A percentile compares a stretch with the other conserved stretches of the same genome.
phyloP scores from a whole-genome alignment of 1,140 invertebrate genomes.

The Frieseomelitta varia region DNA sequence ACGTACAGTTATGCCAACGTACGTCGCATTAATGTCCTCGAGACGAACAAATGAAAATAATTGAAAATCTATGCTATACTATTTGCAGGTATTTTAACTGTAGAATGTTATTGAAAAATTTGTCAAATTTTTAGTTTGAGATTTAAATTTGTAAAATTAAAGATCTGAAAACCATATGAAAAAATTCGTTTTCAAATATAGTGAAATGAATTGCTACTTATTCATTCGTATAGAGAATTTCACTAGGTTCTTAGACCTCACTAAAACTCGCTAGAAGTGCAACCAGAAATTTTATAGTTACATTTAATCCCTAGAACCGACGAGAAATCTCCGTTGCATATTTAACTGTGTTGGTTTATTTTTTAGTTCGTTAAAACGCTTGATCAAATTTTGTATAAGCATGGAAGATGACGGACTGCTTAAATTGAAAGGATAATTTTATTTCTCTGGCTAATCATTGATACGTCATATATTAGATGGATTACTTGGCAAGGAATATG shows the following conservation, averaged over 20 bases:
- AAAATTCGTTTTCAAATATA: no score
- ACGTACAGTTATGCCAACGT: slow-evolving; percentile 5
- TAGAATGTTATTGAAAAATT: no score
- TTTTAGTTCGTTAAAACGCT: not conserved
- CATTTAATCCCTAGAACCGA: not conserved
- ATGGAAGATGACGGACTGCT: no score
- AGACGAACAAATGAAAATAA: not conserved
- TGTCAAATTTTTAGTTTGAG: no score
- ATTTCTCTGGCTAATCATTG: not conserved
- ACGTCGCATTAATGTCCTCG: not conserved
- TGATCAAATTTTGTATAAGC: not conserved
- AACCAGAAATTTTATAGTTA: not conserved
- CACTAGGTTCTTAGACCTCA: not conserved
- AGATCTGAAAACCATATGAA: no score
- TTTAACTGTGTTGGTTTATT: not conserved
- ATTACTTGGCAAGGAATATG: not conserved
- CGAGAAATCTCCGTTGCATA: not conserved
- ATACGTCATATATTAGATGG: slow-evolving; percentile 11
- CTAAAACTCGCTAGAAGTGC: not conserved
- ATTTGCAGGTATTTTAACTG: no score
- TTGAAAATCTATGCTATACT: not conserved
- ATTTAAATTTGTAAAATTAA: no score
- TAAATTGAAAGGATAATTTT: not conserved
- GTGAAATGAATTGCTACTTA: not conserved
- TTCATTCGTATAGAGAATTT: not conserved